A percentile compares a stretch with the other conserved stretches of the same genome.
These are phyloP conservation scores for Otolemur crassicaudatus DNA, from an alignment of 2,797 vertebrate species.

Conservation along the genomic window DNA sequence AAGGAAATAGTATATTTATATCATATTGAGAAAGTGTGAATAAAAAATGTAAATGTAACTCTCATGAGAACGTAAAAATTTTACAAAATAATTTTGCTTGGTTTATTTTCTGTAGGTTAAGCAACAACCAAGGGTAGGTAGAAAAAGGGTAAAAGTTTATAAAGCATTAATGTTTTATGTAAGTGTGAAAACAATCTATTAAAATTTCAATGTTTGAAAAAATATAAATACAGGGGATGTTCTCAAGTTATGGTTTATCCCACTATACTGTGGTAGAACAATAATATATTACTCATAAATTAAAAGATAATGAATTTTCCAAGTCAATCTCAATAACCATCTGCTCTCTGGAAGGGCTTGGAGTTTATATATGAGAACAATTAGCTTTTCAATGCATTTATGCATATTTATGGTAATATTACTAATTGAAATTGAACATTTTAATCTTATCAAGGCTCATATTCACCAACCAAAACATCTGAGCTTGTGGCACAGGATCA, in stretches of 20 bases:
- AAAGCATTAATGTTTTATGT: background rate
- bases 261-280: background rate
- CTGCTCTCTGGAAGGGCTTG: slow-evolving; percentile 15
- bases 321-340: background rate
- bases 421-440: background rate
- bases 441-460: background rate
- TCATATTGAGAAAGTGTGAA: background rate
- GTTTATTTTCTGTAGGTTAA: background rate
- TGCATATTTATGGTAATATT: background rate
- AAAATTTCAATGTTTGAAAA: slow-evolving; percentile 40
- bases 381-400: slow-evolving; percentile 36
- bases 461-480: slow-evolving; percentile 14
- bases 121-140: background rate
- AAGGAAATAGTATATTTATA: background rate
- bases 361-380: background rate
- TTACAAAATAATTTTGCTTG: background rate
- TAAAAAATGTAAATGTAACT: slow-evolving; percentile 17
- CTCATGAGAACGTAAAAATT: background rate
- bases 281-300: slow-evolving; percentile 4
- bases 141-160: background rate
- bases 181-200: background rate
- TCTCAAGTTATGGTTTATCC: background rate
- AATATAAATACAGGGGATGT: background rate
- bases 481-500: background rate
- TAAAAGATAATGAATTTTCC: background rate